Evolutionary conservation across 2,797 vertebrate species (phyloP), one percentile per base, ranked within the genome.

Genomic region (Takifugu rubripes): DNA sequence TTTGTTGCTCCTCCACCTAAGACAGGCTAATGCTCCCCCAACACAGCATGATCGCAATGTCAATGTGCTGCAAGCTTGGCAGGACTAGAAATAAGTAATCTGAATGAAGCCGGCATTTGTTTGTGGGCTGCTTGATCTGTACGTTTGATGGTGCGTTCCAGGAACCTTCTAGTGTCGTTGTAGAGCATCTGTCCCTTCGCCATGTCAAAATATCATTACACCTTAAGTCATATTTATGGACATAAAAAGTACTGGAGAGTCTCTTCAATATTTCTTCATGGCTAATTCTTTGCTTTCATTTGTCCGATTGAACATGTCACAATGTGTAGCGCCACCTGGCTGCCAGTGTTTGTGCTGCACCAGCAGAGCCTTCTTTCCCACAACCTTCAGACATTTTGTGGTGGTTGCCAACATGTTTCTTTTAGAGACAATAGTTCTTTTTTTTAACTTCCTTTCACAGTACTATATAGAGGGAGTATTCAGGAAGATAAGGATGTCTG

Each of bases 1-100:
- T 98, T 85, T 21, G 11, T 93, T 29, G 76, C 88, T 53, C 89
- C 91, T 6, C 87, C 90, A 58, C 90, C 92, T 21, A 91, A 91
- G 81, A 85, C 80, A 6, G 76, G 72, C 61, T 91, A 90, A 73
- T 82, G 79, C 87, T 76, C 59, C 45, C 29, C 59, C 16, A 8
- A 11, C 12, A 21, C 25, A 15, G 5, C 45, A 17, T 55, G 49
- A 54, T 54, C 40, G 49, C 47, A 43, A 56, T 59, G 56, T 49
- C 46, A 46, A 58, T n/a, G 8, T 64, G 52, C 59, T 45, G 46
- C 67, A 52, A 64, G 52, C 49, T 59, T 36, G 49, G 57, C 58
- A 50, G 45, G 70, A 52, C n/a, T 63, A 31, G 49, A n/a, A 59
- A 67, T 54, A 42, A 64, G 33, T 57, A 3, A 48, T 52, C 26